phyloP scores from a whole-genome alignment of 2,113 vertebrate species.

The Cyprinodon brontotheroides region DNA sequence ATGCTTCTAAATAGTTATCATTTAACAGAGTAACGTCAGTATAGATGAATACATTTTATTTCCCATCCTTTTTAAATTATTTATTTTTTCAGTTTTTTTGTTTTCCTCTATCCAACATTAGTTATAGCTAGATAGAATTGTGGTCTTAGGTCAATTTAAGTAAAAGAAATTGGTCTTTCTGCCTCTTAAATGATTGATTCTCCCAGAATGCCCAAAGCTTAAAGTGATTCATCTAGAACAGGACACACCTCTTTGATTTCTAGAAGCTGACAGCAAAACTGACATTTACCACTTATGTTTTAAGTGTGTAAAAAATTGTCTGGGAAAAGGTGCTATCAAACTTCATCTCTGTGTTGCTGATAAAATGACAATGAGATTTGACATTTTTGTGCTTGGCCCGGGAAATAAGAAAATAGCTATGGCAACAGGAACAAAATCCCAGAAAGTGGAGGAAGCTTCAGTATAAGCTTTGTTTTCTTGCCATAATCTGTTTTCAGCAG shows the following conservation, averaged over 20 bases:
- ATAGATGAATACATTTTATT: not conserved
- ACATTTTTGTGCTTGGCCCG: not conserved
- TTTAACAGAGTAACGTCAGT: not conserved
- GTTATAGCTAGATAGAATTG: not conserved
- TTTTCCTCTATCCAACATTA: not conserved
- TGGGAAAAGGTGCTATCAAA: conserved; percentile 6
- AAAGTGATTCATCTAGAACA: conserved; percentile 36
- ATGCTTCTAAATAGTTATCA: no score
- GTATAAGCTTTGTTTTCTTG: not conserved
- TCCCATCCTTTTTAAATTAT: not conserved
- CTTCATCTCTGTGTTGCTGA: not conserved
- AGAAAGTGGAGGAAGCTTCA: conserved; percentile 7
- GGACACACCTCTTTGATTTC: conserved; percentile 23
- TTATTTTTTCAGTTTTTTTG: not conserved
- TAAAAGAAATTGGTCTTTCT: conserved; percentile 17
- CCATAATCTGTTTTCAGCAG: not conserved
- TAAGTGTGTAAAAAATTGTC: conserved; percentile 18
- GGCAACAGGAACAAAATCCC: not conserved
- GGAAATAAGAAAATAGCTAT: conserved; percentile 2
- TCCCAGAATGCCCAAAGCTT: conserved; percentile 10
- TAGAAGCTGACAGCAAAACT: conserved; percentile 22
- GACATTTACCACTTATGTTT: conserved; percentile 39
- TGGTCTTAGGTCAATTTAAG: conserved; percentile 9
- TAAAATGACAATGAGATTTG: conserved; percentile 25
- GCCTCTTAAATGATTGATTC: conserved; percentile 46